These are phyloP conservation scores for Timema cristinae DNA, from an alignment of 2,888 invertebrate genomes.

Conservation along the genomic window DNA sequence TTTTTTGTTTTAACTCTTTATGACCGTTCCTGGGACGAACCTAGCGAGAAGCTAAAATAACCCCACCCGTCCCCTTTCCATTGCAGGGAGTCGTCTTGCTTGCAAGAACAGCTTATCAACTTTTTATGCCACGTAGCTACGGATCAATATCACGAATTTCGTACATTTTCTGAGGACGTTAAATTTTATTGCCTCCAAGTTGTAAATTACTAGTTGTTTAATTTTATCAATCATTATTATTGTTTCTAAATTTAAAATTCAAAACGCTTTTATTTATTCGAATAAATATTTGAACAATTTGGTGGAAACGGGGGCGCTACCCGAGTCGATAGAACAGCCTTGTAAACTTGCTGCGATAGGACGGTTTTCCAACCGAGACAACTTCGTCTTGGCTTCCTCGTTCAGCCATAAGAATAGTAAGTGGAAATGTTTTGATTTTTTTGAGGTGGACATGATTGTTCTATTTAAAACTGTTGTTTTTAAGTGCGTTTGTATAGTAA, in stretches of 20 bases:
- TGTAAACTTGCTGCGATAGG: conserved; percentile 28
- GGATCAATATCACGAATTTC: conserved; percentile 30
- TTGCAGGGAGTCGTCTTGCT: conserved; percentile 25
- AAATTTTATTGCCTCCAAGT: too few relatives aligned
- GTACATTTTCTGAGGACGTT: not conserved
- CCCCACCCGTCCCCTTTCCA: conserved; percentile 29
- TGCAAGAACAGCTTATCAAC: conserved; percentile 23
- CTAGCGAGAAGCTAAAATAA: conserved; percentile 29
- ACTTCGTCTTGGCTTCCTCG: conserved; percentile 33
- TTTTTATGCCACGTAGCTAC: conserved; percentile 31
- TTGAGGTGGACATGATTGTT: not conserved
- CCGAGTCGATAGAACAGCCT: conserved; percentile 27
- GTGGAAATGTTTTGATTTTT: not conserved
- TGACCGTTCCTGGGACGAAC: too few relatives aligned
- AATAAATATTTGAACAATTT: not conserved
- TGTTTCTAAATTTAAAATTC: not conserved
- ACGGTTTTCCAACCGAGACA: conserved; percentile 28
- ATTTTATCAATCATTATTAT: too few relatives aligned
- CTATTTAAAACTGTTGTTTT: not conserved
- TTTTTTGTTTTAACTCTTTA: too few relatives aligned
- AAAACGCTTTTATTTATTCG: not conserved
- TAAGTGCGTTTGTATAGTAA: too few relatives aligned
- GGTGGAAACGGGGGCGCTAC: conserved; percentile 16
- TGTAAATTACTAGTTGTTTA: too few relatives aligned
- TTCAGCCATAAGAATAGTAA: conserved; percentile 28